Conservation (phyloP, 2,888 invertebrate genomes). For the Agonum fuliginosum region DNA sequence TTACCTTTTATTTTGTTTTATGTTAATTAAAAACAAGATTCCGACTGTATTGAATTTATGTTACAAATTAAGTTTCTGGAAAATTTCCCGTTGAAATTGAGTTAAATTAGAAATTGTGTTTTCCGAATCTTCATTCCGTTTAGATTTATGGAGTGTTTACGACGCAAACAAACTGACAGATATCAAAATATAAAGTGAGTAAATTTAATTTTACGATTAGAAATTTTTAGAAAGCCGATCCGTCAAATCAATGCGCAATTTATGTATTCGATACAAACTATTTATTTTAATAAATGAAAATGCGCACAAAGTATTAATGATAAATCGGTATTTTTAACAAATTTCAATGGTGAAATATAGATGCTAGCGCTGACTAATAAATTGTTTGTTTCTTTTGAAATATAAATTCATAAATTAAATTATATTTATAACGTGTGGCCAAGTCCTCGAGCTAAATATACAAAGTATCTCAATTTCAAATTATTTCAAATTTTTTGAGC, state of each 20-base stretch:
- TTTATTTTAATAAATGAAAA: background rate
- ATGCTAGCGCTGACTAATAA: slow-evolving; percentile 15
- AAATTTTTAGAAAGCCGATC: slow-evolving; percentile 3
- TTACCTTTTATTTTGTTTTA: background rate
- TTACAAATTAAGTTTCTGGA: too few relatives aligned
- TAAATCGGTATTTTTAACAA: slow-evolving; percentile 22
- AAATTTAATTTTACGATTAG: background rate
- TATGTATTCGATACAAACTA: background rate
- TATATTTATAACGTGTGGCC: slow-evolving; percentile 35
- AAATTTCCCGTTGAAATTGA: background rate
- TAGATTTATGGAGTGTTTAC: background rate
- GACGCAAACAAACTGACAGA: background rate
- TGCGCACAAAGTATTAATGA: background rate
- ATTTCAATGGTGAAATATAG: slow-evolving; percentile 1
- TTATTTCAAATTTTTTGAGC: background rate
- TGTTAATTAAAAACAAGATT: background rate
- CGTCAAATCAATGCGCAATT: background rate
- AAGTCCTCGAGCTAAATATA: slow-evolving; percentile 28
- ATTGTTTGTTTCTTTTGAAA: slow-evolving; percentile 36
- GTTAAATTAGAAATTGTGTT: background rate
- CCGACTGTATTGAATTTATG: background rate
- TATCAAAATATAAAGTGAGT: background rate
- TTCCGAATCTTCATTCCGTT: background rate
- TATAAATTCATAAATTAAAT: slow-evolving; percentile 31
- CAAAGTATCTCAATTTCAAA: slow-evolving; percentile 11